Percentiles rank a stretch among this genome's conserved stretches.
Conservation (phyloP, 2,888 invertebrate genomes). For the Eupithecia abbreviata region DNA sequence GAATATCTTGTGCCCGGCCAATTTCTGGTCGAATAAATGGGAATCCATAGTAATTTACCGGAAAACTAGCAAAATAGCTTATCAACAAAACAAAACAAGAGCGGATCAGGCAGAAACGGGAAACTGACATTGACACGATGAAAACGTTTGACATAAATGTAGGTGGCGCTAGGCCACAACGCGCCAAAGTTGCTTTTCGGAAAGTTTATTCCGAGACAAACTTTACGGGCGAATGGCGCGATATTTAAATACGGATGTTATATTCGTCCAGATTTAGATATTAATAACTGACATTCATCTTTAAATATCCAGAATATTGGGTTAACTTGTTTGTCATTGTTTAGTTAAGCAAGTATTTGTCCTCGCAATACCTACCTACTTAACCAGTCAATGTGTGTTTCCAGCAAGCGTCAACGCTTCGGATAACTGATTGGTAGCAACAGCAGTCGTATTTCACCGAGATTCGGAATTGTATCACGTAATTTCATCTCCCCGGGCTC, state of each 20-base stretch:
- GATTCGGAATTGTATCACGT: conserved; percentile 83
- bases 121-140: conserved; percentile 8
- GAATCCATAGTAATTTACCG: conserved; percentile 77
- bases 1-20: conserved; percentile 85
- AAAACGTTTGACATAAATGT: conserved; percentile 2
- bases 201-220: background rate
- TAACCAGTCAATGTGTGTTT: conserved; percentile 12
- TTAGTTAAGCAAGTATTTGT: background rate
- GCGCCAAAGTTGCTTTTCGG: background rate
- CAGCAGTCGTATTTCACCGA: conserved; percentile 72
- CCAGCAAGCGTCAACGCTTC: conserved; percentile 6
- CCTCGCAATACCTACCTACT: background rate
- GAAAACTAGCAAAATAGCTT: background rate
- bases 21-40: conserved; percentile 83
- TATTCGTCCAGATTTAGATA: background rate
- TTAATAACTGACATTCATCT: background rate
- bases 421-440: conserved; percentile 14
- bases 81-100: conserved; percentile 16
- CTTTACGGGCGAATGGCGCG: background rate
- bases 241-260: background rate
- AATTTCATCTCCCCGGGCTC: conserved; percentile 80
- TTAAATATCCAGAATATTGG: background rate
- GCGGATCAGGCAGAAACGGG: background rate
- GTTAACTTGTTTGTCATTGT: background rate
- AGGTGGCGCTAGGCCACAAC: background rate